Evolutionary conservation across 1,140 invertebrate species (phyloP).

Genomic region (Olivierus martensii): DNA sequence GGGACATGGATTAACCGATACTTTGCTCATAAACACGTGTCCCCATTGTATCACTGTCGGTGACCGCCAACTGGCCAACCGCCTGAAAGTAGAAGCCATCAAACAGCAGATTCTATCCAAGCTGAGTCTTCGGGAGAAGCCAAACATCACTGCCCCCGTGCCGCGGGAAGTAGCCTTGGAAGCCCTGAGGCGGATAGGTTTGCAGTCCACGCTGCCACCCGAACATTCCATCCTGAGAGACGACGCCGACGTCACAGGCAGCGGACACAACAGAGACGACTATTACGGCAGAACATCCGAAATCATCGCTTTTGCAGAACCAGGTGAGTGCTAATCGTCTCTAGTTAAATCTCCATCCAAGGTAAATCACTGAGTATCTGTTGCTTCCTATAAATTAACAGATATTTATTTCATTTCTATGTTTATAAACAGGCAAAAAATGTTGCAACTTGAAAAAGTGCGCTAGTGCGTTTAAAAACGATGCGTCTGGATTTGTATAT

Average conservation of each 20-base stretch:
- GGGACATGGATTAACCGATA: too few species aligned
- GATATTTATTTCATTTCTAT: too few species aligned
- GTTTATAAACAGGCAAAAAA: too few species aligned
- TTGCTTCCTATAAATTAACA: too few species aligned
- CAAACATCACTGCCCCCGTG: slow-evolving; percentile 50
- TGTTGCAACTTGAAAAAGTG: too few species aligned
- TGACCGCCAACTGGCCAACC: slow-evolving; percentile 30
- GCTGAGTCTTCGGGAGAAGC: slow-evolving; percentile 47
- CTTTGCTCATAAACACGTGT: neutral
- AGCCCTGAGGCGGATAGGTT: slow-evolving; percentile 39
- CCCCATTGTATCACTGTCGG: slow-evolving; percentile 9
- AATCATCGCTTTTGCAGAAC: slow-evolving; percentile 65
- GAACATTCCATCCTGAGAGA: neutral
- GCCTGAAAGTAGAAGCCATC: slow-evolving; percentile 52
- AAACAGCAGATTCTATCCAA: slow-evolving; percentile 60
- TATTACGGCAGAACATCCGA: slow-evolving; percentile 62
- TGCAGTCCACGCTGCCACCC: slow-evolving; percentile 19
- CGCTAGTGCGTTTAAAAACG: too few species aligned
- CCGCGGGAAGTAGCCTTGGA: slow-evolving; percentile 49
- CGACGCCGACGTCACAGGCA: slow-evolving; percentile 29
- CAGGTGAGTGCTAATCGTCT: slow-evolving; percentile 41
- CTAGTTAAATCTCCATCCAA: neutral
- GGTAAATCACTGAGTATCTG: neutral
- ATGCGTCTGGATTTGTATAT: too few species aligned
- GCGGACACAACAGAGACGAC: slow-evolving; percentile 38